Evolutionary conservation across 2,888 invertebrate species (phyloP).

Genomic region (Clusia tigrina): DNA sequence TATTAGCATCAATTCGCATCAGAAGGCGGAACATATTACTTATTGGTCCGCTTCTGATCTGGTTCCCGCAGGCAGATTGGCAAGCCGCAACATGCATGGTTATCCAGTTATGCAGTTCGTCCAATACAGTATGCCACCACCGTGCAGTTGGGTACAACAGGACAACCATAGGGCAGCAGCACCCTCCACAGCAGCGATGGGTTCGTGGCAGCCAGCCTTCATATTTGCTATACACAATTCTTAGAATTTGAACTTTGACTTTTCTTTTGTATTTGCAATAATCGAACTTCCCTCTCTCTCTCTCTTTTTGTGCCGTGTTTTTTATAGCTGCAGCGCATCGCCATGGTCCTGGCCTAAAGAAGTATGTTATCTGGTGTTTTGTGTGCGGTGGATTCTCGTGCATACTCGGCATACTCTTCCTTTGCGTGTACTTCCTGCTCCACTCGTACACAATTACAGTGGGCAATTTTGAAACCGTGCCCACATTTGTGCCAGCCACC

Average conservation of each 20-base stretch:
- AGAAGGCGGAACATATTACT: no score
- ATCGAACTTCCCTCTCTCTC: background rate
- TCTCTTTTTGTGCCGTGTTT: background rate
- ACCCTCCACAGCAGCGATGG: background rate
- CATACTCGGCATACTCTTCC: constrained; percentile 76
- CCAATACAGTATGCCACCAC: constrained; percentile 69
- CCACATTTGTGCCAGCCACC: constrained; percentile 91
- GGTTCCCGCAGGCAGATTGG: no score
- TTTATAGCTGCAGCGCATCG: constrained; percentile 59
- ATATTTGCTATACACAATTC: background rate
- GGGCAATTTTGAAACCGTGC: constrained; percentile 87
- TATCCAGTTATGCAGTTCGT: constrained; percentile 74
- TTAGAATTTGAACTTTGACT: background rate
- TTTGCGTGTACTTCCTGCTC: constrained; percentile 79
- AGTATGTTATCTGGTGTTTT: constrained; percentile 81
- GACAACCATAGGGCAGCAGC: constrained; percentile 55
- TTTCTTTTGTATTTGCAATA: background rate
- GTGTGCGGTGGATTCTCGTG: constrained; percentile 79
- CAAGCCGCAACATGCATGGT: constrained; percentile 69
- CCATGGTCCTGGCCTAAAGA: constrained; percentile 67
- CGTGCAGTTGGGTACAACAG: constrained; percentile 63
- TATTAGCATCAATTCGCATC: no score
- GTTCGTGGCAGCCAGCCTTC: background rate
- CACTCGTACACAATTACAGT: constrained; percentile 78
- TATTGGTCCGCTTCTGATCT: no score